Evolutionary conservation across 2,113 vertebrate genomes (phyloP).

Genomic region (Calyptommatus sinebrachiatus): DNA sequence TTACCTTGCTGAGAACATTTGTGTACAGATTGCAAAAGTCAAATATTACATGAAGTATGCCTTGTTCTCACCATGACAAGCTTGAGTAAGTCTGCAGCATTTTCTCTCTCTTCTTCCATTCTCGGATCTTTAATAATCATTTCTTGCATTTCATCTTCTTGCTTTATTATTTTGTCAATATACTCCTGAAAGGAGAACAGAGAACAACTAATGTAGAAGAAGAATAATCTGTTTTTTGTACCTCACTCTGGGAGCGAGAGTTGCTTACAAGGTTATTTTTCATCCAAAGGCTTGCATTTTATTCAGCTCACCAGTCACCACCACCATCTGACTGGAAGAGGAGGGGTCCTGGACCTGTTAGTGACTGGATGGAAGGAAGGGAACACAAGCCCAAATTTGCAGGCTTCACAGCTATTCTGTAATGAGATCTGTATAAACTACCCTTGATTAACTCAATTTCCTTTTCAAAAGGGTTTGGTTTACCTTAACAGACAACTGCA

Average conservation of each 20-base stretch:
- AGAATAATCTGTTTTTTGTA: no score
- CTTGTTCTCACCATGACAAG: constrained; percentile 73
- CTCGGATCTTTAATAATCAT: constrained; percentile 81
- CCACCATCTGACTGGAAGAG: no score
- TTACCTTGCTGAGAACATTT: no score
- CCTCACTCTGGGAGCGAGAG: no score
- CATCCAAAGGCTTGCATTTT: no score
- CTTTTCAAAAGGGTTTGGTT: not conserved
- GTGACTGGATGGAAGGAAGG: no score
- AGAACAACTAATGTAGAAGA: not conserved
- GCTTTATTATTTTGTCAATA: constrained; percentile 77
- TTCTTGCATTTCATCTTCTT: constrained; percentile 73
- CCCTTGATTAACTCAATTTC: not conserved
- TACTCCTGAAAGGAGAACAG: constrained; percentile 72
- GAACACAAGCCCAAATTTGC: no score
- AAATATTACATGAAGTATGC: not conserved
- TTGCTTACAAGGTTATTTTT: no score
- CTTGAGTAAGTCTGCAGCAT: constrained; percentile 73
- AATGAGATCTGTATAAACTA: not conserved
- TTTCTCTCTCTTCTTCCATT: constrained; percentile 71
- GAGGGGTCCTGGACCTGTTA: no score
- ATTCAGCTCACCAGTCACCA: no score
- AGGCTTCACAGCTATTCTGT: no score
- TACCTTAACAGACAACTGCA: constrained; percentile 85
- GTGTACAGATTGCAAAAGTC: no score